Percentiles rank a stretch among this genome's conserved stretches.
These are phyloP conservation scores for Harpalus rubripes DNA, from an alignment of 2,888 invertebrate genomes.

Conservation along the genomic window DNA sequence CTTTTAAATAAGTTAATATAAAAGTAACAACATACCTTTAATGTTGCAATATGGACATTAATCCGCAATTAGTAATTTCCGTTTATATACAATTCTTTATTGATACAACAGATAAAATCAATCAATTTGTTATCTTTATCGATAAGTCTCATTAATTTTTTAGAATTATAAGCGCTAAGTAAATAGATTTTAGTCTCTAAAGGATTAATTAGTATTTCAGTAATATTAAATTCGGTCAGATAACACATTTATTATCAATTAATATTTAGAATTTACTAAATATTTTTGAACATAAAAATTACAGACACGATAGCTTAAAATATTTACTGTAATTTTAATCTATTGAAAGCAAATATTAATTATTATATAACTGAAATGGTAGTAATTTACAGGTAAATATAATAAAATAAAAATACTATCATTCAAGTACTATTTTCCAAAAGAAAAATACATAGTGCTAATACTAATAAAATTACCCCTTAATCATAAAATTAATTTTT, in stretches of 20 bases:
- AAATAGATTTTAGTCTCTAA: neutral
- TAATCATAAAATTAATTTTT: no score
- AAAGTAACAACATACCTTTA: neutral
- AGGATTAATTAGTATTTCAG: neutral
- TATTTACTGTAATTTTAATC: neutral
- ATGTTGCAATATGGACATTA: neutral
- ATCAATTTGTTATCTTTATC: neutral
- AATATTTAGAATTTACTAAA: no score
- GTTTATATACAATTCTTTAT: neutral
- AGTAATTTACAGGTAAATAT: neutral
- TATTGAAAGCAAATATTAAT: neutral
- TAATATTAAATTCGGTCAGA: no score
- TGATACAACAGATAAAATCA: neutral
- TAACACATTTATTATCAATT: no score
- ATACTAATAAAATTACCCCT: no score
- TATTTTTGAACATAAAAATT: no score
- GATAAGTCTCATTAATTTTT: neutral
- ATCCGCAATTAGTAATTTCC: neutral
- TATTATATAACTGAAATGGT: neutral
- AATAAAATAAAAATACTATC: neutral
- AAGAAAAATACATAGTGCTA: no score
- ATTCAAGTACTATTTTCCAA: no score
- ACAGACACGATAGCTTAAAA: neutral
- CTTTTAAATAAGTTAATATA: neutral
- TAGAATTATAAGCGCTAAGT: neutral